Percentiles rank a stretch among this genome's conserved stretches.
These are phyloP conservation scores for Oreortyx pictus DNA, from an alignment of 2,797 vertebrate genomes.

Conservation along the genomic window DNA sequence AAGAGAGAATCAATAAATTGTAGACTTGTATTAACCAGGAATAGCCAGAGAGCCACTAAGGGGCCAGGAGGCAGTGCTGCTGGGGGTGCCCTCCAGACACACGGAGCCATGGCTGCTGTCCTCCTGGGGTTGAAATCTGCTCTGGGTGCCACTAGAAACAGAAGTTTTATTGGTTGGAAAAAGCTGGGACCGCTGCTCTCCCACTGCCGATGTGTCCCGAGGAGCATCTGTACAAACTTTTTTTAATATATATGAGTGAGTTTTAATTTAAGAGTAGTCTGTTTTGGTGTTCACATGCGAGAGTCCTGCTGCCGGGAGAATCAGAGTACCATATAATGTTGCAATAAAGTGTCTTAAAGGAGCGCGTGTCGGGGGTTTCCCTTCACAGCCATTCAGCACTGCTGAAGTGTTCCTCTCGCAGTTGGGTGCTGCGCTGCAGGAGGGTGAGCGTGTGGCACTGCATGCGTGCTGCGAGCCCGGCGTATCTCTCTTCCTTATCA, in stretches of 20 bases:
- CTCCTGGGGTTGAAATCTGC: not conserved
- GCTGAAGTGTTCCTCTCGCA: not conserved
- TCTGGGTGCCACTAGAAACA: conserved; percentile 5
- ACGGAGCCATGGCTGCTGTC: not conserved
- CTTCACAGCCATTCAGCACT: accelerated
- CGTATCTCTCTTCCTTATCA: accelerated
- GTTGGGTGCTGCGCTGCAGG: too few species aligned
- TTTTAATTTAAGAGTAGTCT: conserved; percentile 70
- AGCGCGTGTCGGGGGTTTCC: not conserved
- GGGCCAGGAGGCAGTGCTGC: not conserved
- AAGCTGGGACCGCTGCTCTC: conserved; percentile 16
- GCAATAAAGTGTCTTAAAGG: conserved; percentile 68
- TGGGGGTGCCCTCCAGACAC: not conserved
- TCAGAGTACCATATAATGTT: conserved; percentile 23
- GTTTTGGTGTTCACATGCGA: conserved; percentile 9
- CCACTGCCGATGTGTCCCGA: not conserved
- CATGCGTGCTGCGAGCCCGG: accelerated
- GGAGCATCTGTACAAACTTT: not conserved
- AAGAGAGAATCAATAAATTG: not conserved
- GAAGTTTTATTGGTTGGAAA: not conserved
- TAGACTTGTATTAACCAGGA: not conserved
- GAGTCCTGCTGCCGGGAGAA: conserved; percentile 31
- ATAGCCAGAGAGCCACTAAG: not conserved
- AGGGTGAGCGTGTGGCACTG: not conserved
- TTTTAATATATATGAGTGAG: not conserved